Evolutionary conservation across 2,888 invertebrate genomes (phyloP).

Genomic region (Hirtodrosophila duncani): DNA sequence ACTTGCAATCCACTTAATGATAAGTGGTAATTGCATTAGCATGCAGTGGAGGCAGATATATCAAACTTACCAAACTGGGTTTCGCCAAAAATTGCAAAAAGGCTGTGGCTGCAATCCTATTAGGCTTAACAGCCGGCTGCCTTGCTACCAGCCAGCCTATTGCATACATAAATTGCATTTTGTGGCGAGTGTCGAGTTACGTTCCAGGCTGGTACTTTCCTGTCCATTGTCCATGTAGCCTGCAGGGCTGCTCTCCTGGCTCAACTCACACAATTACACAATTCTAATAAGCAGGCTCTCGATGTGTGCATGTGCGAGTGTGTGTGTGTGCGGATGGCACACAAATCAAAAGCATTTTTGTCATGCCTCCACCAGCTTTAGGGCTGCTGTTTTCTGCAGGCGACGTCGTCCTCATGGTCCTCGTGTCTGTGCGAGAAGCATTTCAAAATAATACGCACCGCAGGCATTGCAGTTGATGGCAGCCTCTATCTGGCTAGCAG

Average conservation of each 20-base stretch:
- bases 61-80: conserved; percentile 18
- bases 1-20: no score
- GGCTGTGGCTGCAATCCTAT: conserved; percentile 45
- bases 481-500: no score
- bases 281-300: conserved; percentile 30
- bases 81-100: conserved; percentile 29
- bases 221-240: conserved; percentile 16
- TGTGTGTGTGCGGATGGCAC: conserved; percentile 8
- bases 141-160: background rate
- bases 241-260: conserved; percentile 1
- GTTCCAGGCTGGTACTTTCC: conserved; percentile 22
- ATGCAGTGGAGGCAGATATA: conserved; percentile 2
- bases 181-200: conserved; percentile 11
- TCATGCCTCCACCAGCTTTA: conserved; percentile 14
- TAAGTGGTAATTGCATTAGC: no score
- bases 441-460: conserved; percentile 25
- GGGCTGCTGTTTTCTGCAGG: conserved; percentile 4
- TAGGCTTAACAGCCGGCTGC: conserved; percentile 33
- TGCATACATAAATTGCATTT: conserved; percentile 38
- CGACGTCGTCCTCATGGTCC: conserved; percentile 13
- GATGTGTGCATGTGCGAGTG: background rate
- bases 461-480: conserved; percentile 24
- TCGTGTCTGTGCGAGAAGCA: conserved; percentile 20
- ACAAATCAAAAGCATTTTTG: conserved; percentile 39
- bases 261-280: conserved; percentile 19